These are phyloP conservation scores for Diplodus puntazzo DNA, from an alignment of 2,797 vertebrate genomes.

Conservation along the genomic window DNA sequence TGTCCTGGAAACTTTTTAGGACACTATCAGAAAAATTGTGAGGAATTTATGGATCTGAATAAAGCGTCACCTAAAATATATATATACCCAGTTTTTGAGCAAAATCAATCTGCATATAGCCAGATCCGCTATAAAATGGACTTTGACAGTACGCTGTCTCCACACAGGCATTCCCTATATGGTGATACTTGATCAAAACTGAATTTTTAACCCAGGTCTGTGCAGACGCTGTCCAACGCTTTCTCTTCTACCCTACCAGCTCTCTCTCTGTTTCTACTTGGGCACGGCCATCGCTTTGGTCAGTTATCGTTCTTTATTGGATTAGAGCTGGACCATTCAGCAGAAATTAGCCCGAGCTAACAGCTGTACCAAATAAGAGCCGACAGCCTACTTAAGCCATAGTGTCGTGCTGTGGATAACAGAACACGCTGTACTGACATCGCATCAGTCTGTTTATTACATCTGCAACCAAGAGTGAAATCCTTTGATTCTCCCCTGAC, in stretches of 20 bases:
- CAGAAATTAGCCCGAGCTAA: conserved; percentile 63
- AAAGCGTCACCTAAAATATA: not conserved
- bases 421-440: conserved; percentile 35
- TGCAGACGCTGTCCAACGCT: not conserved
- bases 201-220: not conserved
- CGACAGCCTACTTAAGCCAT: conserved; percentile 48
- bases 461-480: conserved; percentile 45
- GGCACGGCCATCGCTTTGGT: not conserved
- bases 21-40: not conserved
- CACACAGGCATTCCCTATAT: not conserved
- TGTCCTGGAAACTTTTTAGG: not conserved
- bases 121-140: not conserved
- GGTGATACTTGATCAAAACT: not conserved
- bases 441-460: conserved; percentile 13
- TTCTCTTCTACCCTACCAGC: not conserved
- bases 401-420: conserved; percentile 1
- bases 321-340: conserved; percentile 63
- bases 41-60: not conserved
- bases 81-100: no score
- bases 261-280: not conserved
- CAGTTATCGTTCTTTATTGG: conserved; percentile 56
- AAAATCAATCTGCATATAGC: no score
- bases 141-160: not conserved
- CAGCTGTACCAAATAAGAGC: conserved; percentile 57
- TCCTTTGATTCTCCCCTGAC: conserved; percentile 7